Conservation (phyloP, 2,888 invertebrate genomes). For the Polydrusus tereticollis region DNA sequence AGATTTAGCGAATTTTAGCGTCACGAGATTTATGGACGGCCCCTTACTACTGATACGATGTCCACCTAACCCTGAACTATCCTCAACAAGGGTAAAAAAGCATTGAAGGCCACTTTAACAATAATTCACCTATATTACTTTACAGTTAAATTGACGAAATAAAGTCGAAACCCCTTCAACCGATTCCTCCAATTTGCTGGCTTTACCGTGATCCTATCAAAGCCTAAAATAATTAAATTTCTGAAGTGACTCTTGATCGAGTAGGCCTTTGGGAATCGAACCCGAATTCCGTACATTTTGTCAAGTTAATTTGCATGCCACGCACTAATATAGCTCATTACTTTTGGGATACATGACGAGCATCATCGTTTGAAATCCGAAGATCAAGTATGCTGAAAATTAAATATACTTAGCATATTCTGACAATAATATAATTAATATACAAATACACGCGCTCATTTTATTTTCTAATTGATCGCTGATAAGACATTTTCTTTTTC, state of each 20-base stretch:
- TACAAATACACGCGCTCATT: too few species aligned
- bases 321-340: slow-evolving; percentile 42
- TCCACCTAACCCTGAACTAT: too few species aligned
- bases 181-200: slow-evolving; percentile 31
- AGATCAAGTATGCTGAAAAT: slow-evolving; percentile 5
- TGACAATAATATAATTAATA: not conserved
- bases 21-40: too few species aligned
- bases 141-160: not conserved
- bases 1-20: too few species aligned
- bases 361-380: slow-evolving; percentile 37
- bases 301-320: slow-evolving; percentile 48
- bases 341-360: slow-evolving; percentile 40
- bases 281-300: slow-evolving; percentile 42
- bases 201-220: slow-evolving; percentile 44
- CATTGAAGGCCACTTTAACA: too few species aligned
- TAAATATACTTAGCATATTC: not conserved
- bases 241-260: slow-evolving; percentile 42
- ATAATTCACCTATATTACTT: not conserved
- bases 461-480: too few species aligned
- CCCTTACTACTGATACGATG: too few species aligned
- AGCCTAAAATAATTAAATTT: slow-evolving; percentile 47
- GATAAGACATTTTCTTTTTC: too few species aligned
- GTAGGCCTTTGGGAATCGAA: slow-evolving; percentile 38
- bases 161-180: slow-evolving; percentile 30
- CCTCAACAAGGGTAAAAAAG: too few species aligned